phyloP scores from a whole-genome alignment of 1,140 invertebrate genomes.

The Popillia japonica region DNA sequence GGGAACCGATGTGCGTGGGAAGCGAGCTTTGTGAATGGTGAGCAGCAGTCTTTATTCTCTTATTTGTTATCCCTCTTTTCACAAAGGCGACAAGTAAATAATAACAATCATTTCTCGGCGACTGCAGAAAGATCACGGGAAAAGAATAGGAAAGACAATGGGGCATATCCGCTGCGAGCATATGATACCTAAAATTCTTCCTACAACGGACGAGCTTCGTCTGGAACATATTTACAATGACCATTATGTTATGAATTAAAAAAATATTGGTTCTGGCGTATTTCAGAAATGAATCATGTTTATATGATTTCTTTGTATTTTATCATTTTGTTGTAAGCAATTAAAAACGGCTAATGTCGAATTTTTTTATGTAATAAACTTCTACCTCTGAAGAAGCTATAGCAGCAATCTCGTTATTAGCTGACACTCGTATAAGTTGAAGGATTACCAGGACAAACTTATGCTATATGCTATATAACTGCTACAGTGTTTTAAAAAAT shows the following conservation, averaged over 20 bases:
- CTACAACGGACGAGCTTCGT: neutral
- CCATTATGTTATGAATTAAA: neutral
- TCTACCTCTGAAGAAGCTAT: too few relatives aligned
- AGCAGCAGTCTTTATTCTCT: constrained; percentile 45
- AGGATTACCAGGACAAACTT: too few relatives aligned
- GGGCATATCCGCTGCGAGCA: constrained; percentile 11
- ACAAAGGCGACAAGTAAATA: constrained; percentile 38
- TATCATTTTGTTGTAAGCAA: too few relatives aligned
- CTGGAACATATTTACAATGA: neutral
- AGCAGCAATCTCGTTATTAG: too few relatives aligned
- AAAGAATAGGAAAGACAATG: constrained; percentile 11
- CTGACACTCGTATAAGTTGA: too few relatives aligned
- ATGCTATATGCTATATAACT: too few relatives aligned
- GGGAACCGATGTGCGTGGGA: constrained; percentile 48
- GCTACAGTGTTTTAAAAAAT: too few relatives aligned
- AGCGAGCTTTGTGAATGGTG: constrained; percentile 51
- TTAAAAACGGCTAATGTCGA: too few relatives aligned
- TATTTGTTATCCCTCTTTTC: constrained; percentile 44
- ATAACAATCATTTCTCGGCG: constrained; percentile 34
- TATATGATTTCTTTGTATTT: neutral
- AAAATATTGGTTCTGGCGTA: neutral
- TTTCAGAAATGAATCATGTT: neutral
- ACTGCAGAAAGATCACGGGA: constrained; percentile 28
- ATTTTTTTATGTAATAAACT: too few relatives aligned
- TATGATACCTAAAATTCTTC: constrained; percentile 30